These are phyloP conservation scores for Andrena chrysosceles DNA, from an alignment of 2,888 invertebrate genomes.

Conservation along the genomic window DNA sequence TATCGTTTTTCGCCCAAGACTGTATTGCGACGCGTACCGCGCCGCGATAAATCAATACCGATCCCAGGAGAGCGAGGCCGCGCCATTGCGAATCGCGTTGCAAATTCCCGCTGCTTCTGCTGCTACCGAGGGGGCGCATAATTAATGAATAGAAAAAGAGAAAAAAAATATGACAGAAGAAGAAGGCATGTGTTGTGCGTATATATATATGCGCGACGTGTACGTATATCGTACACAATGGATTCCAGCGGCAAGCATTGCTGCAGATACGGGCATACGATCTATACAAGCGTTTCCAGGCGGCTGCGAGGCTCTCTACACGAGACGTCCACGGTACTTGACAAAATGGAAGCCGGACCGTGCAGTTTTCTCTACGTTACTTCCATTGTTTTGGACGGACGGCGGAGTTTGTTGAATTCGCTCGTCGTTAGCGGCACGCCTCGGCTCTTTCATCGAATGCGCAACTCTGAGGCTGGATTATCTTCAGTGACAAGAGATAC, in stretches of 20 bases:
- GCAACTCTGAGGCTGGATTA: background rate
- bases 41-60: constrained; percentile 64
- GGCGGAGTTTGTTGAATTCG: background rate
- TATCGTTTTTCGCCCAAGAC: constrained; percentile 31
- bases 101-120: constrained; percentile 44
- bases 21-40: constrained; percentile 39
- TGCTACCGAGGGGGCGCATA: constrained; percentile 40
- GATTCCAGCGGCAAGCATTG: constrained; percentile 62
- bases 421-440: background rate
- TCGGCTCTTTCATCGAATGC: background rate
- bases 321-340: constrained; percentile 48
- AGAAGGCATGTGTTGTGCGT: background rate
- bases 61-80: constrained; percentile 50
- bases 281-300: constrained; percentile 64
- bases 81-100: constrained; percentile 43
- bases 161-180: constrained; percentile 23
- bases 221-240: constrained; percentile 20
- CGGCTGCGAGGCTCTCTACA: constrained; percentile 52
- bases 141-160: constrained; percentile 37
- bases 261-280: constrained; percentile 64
- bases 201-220: background rate
- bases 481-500: background rate
- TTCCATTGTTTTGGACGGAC: constrained; percentile 2
- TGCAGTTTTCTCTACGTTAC: constrained; percentile 9
- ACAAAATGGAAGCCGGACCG: constrained; percentile 43